phyloP scores from a whole-genome alignment of 2,113 vertebrate genomes.

The Clarias gariepinus region DNA sequence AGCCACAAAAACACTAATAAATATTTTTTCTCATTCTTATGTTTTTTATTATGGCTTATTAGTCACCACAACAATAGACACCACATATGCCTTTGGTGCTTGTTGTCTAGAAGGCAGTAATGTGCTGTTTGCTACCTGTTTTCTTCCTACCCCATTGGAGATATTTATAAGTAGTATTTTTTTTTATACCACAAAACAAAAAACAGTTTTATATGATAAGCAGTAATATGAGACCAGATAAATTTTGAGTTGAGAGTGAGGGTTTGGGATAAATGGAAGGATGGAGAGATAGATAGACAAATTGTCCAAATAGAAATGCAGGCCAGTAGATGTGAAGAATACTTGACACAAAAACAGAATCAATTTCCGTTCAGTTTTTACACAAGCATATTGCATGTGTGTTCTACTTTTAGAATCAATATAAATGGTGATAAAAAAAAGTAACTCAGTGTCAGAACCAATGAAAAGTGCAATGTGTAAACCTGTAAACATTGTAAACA shows the following conservation, averaged over 20 bases:
- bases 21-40: too few species aligned
- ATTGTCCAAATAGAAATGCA: background rate
- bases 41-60: background rate
- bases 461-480: background rate
- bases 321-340: background rate
- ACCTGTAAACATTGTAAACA: background rate
- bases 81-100: background rate
- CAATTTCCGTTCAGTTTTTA: background rate
- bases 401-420: background rate
- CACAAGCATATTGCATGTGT: background rate
- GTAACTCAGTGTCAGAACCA: background rate
- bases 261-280: background rate
- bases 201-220: background rate
- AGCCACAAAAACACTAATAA: too few species aligned
- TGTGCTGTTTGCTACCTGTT: background rate
- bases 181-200: too few species aligned
- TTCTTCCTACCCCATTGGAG: background rate
- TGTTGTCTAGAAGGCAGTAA: background rate
- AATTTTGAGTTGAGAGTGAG: background rate
- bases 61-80: background rate
- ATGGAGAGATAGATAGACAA: background rate
- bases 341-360: background rate
- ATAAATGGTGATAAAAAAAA: background rate
- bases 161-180: background rate
- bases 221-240: background rate